Conservation (phyloP, 2,888 invertebrate species). For the Epistrophella euchroma region DNA sequence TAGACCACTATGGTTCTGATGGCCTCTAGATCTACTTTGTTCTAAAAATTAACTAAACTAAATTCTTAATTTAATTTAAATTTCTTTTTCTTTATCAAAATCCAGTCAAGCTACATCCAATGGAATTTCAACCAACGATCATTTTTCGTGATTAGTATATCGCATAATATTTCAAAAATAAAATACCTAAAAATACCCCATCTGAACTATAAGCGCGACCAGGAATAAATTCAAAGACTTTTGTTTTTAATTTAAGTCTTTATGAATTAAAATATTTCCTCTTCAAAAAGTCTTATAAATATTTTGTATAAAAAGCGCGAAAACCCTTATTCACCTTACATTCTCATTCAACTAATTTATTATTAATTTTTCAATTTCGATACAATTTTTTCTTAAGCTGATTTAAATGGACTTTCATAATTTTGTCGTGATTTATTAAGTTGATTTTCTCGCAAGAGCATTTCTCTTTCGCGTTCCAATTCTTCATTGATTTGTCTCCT, state of each 20-base stretch:
- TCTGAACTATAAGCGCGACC: background rate
- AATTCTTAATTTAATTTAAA: too few relatives aligned
- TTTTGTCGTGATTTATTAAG: slow-evolving; percentile 9
- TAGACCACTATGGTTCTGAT: too few relatives aligned
- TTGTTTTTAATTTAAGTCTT: background rate
- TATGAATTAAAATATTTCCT: slow-evolving; percentile 1
- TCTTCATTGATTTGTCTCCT: slow-evolving; percentile 39
- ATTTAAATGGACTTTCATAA: slow-evolving; percentile 47
- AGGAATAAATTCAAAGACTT: background rate
- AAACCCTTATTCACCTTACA: background rate
- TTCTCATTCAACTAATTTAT: background rate
- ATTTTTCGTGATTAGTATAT: background rate
- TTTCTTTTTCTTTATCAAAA: too few relatives aligned
- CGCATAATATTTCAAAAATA: too few relatives aligned
- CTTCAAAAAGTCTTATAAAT: slow-evolving; percentile 55
- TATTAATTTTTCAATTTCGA: background rate
- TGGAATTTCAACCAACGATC: too few relatives aligned
- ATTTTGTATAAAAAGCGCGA: slow-evolving; percentile 2
- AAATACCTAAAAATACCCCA: too few relatives aligned
- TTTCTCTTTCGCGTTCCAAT: slow-evolving; percentile 45
- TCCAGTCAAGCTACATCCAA: too few relatives aligned
- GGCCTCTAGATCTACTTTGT: too few relatives aligned
- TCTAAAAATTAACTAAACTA: too few relatives aligned
- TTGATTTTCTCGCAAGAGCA: slow-evolving; percentile 42
- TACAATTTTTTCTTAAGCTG: slow-evolving; percentile 35